A percentile compares a stretch with the other conserved stretches of the same genome.
Conservation (phyloP, 2,113 vertebrate genomes). For the Dromaius novaehollandiae region DNA sequence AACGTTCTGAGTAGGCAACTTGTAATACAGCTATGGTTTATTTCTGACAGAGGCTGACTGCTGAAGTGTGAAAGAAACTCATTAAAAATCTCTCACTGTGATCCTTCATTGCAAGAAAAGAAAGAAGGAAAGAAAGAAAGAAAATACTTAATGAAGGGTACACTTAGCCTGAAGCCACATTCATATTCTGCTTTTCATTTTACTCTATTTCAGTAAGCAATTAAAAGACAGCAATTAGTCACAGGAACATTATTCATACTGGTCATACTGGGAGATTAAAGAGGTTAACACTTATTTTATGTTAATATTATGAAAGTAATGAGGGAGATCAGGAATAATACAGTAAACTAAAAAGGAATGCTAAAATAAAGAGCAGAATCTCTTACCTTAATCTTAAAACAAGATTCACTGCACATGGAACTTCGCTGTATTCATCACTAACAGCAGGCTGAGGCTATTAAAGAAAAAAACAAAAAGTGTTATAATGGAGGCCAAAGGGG, state of each 20-base stretch:
- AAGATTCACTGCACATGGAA: constrained; percentile 89
- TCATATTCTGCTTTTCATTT: constrained; percentile 59
- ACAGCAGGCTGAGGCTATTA: constrained; percentile 85
- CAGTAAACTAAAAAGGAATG: not conserved
- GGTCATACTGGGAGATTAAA: constrained; percentile 61
- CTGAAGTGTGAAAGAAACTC: constrained; percentile 82
- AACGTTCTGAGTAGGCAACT: constrained; percentile 76
- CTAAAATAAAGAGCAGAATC: constrained; percentile 30
- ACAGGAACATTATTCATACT: constrained; percentile 52
- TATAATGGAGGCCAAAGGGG: not conserved
- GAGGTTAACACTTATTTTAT: constrained; percentile 58
- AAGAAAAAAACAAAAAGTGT: not conserved
- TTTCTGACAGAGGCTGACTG: constrained; percentile 77
- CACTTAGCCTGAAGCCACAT: constrained; percentile 63
- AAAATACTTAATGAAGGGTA: constrained; percentile 75
- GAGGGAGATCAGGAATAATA: constrained; percentile 40
- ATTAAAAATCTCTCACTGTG: constrained; percentile 83
- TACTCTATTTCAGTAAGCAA: constrained; percentile 56
- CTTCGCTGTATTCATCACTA: constrained; percentile 78
- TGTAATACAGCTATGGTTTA: constrained; percentile 75
- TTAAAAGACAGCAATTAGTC: constrained; percentile 71
- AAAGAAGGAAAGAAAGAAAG: constrained; percentile 9
- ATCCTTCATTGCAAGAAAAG: constrained; percentile 66
- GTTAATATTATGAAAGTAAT: constrained; percentile 68
- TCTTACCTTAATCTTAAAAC: constrained; percentile 96